Conservation (phyloP, 2,888 invertebrate species). For the Pollenia labialis region DNA sequence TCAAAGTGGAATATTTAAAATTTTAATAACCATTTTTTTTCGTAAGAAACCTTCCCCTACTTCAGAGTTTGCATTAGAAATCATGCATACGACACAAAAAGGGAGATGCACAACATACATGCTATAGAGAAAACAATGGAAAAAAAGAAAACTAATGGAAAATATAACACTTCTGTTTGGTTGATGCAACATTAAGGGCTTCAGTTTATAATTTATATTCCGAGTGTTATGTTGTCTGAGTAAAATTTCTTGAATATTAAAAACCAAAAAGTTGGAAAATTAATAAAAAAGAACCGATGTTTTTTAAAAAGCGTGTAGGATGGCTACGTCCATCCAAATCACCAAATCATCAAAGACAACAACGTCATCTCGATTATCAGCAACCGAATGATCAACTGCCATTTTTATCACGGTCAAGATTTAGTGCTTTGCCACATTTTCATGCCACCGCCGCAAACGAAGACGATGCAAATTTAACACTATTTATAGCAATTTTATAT, state of each 20-base stretch:
- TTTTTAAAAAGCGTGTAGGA: slow-evolving; percentile 64
- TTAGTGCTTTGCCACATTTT: slow-evolving; percentile 82
- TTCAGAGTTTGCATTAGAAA: slow-evolving; percentile 59
- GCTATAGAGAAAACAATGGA: neutral
- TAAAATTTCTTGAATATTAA: neutral
- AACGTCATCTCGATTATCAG: slow-evolving; percentile 8
- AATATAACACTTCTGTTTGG: slow-evolving; percentile 36
- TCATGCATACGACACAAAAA: slow-evolving; percentile 25
- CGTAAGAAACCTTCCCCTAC: slow-evolving; percentile 29
- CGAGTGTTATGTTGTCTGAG: slow-evolving; percentile 65
- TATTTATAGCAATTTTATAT: slow-evolving; percentile 89
- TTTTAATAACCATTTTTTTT: neutral
- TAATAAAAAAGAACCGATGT: slow-evolving; percentile 63
- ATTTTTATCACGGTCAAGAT: slow-evolving; percentile 80
- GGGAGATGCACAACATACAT: slow-evolving; percentile 11
- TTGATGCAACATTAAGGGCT: slow-evolving; percentile 63
- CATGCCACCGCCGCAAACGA: slow-evolving; percentile 77
- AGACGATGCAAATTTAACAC: slow-evolving; percentile 85
- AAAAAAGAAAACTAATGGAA: slow-evolving; percentile 31
- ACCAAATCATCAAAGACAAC: slow-evolving; percentile 56
- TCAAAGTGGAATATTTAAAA: too few relatives aligned
- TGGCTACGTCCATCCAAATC: slow-evolving; percentile 70
- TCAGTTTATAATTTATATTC: slow-evolving; percentile 63
- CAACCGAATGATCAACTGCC: slow-evolving; percentile 80
- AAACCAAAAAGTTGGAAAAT: neutral